Percentiles rank a stretch among this genome's conserved stretches.
Conservation (phyloP, 2,888 invertebrate genomes). For the Icerya purchasi region DNA sequence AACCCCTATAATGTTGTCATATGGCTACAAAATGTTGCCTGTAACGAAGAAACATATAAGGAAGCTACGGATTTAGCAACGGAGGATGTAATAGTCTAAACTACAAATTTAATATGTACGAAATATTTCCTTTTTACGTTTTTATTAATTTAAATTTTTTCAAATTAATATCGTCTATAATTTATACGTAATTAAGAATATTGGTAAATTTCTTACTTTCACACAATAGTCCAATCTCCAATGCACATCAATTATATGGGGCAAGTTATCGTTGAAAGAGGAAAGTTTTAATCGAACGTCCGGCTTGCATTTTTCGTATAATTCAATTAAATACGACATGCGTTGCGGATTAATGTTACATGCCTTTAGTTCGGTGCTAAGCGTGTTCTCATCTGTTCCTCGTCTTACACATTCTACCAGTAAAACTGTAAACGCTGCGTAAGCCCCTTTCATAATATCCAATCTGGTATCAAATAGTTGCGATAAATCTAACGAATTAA, state of each 20-base stretch:
- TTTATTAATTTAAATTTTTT: too few species aligned
- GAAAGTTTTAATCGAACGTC: not conserved
- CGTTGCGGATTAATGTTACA: not conserved
- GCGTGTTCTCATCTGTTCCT: not conserved
- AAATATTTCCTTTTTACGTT: too few species aligned
- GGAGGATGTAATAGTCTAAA: too few species aligned
- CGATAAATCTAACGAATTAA: not conserved
- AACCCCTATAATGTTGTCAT: too few species aligned
- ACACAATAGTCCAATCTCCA: slow-evolving; percentile 6
- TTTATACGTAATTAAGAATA: too few species aligned
- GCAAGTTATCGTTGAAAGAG: not conserved
- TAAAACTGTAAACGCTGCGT: slow-evolving; percentile 3
- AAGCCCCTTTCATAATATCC: slow-evolving; percentile 2
- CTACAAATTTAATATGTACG: too few species aligned
- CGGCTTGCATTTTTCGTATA: not conserved
- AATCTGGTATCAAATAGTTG: not conserved
- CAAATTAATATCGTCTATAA: too few species aligned
- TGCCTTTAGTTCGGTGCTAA: not conserved
- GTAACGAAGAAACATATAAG: too few species aligned
- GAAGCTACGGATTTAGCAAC: too few species aligned
- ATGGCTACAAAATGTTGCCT: too few species aligned
- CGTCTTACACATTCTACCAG: slow-evolving; percentile 1
- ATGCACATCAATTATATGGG: slow-evolving; percentile 2
- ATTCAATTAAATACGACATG: not conserved
- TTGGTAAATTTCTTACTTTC: not conserved